Percentiles rank a stretch among this genome's conserved stretches.
phyloP scores from a whole-genome alignment of 1,140 invertebrate species.

The Brachionus koreanus region DNA sequence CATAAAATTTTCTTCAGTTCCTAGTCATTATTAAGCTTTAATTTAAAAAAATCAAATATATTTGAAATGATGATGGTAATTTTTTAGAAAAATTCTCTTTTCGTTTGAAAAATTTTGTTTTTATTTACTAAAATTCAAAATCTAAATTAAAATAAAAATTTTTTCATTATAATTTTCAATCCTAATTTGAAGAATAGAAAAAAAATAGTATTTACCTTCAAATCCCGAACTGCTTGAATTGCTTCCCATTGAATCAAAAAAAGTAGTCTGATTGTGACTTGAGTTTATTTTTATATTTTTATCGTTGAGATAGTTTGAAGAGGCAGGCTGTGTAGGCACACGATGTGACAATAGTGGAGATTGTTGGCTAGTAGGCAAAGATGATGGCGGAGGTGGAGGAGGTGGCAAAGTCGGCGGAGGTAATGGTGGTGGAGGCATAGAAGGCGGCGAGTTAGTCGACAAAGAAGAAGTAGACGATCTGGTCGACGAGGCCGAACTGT shows the following conservation, averaged over 20 bases:
- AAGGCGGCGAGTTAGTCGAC: conserved; percentile 33
- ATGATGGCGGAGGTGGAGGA: conserved; percentile 3
- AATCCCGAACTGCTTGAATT: conserved; percentile 10
- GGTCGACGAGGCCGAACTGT: background rate
- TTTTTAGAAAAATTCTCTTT: too few species aligned
- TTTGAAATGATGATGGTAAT: too few species aligned
- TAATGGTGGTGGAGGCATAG: conserved; percentile 15
- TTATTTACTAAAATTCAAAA: too few species aligned
- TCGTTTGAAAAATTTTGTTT: too few species aligned
- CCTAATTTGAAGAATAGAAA: too few species aligned
- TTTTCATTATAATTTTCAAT: too few species aligned
- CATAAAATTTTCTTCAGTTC: too few species aligned
- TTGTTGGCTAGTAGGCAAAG: background rate
- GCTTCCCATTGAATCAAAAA: background rate
- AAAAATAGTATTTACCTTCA: background rate
- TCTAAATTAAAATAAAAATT: too few species aligned
- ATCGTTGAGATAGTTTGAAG: conserved; percentile 18
- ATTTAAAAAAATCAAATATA: too few species aligned
- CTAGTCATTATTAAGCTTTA: too few species aligned
- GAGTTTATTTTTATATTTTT: background rate
- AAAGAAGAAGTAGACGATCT: conserved; percentile 39
- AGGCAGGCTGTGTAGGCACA: background rate
- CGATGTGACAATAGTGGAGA: background rate
- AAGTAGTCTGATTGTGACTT: background rate
- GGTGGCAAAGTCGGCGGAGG: conserved; percentile 12